Evolutionary conservation across 2,888 invertebrate genomes (phyloP), one percentile per base, ranked within the genome.

Genomic region (Caenorhabditis angaria): DNA sequence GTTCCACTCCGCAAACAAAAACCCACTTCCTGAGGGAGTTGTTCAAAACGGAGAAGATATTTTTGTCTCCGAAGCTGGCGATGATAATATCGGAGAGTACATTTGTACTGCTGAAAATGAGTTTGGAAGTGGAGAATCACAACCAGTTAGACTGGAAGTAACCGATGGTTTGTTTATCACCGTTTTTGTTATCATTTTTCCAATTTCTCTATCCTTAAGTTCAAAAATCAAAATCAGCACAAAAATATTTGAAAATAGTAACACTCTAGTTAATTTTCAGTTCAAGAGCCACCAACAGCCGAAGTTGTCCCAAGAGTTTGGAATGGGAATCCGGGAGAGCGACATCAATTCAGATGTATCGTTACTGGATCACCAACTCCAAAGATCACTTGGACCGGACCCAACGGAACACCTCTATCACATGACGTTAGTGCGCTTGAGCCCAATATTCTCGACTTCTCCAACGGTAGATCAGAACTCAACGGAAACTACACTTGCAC

Each of bases 251-350:
- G 32, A 10, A 10, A 8, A 10, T 8, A 32, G 32, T 10, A n/a
- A 12, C 14, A 51, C 5, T 8, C 24, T 5, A 10, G 20, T 20
- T 20, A 10, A 22, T 24, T 32, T 66, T 76, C 69, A 86, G 86
- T 83, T 58, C 84, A 87, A 76, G 80, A 80, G 51, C 87, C 86
- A 32, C 87, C 87, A 51, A 87, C 87, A 0, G 86, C 85, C 28
- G 77, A 82, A 35, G 86, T 86, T 22, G 84, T 82, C 61, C 86
- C 86, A 24, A 76, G 85, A 20, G 81, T 82, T 8, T 87, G 87
- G 85, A 86, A 87, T 59, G 86, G 87, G 51, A 79, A 85, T 62
- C 83, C 85, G n/a, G 86, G 85, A 60, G 83, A 85, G 22, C 59
- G 75, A 2, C 84, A 86, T 54, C 83, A 85, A 66, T 86, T 86